A percentile compares a stretch with the other conserved stretches of the same genome.
Conservation (phyloP, 2,888 invertebrate species). For the Amiota mariae region DNA sequence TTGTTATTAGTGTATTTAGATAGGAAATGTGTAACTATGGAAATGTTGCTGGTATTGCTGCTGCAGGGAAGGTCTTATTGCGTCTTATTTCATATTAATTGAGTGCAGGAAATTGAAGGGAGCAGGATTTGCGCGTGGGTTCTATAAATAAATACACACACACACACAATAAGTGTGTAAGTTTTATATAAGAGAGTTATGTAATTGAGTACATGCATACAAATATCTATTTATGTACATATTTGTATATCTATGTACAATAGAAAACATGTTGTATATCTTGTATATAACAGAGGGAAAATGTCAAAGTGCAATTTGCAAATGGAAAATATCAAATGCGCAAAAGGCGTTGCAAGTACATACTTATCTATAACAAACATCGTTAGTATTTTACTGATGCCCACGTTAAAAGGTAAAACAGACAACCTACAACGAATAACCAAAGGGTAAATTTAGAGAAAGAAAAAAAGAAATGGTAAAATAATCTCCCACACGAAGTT, state of each 20-base stretch:
- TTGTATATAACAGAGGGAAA: constrained; percentile 37
- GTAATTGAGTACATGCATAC: constrained; percentile 14
- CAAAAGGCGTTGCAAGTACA: not conserved
- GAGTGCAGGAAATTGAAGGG: not conserved
- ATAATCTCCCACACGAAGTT: not conserved
- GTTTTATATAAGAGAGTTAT: constrained; percentile 7
- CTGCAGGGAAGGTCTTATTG: constrained; percentile 36
- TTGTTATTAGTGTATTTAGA: too few species aligned
- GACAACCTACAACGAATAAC: too few species aligned
- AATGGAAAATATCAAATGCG: constrained; percentile 19
- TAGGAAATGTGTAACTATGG: not conserved
- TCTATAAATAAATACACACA: constrained; percentile 25
- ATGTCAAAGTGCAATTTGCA: constrained; percentile 58
- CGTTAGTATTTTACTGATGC: not conserved
- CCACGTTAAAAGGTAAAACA: too few species aligned
- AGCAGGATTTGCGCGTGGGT: too few species aligned
- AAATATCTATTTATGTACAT: not conserved
- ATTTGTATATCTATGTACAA: not conserved
- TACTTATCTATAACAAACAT: not conserved
- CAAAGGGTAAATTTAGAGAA: too few species aligned
- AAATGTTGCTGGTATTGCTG: constrained; percentile 55
- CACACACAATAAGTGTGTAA: constrained; percentile 22
- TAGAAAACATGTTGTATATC: not conserved
- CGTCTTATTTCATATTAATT: not conserved
- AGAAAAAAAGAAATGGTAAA: too few species aligned